Base-by-base conservation (phyloP, 1,140 invertebrate species). In the Drosophila pallidifrons region DNA sequence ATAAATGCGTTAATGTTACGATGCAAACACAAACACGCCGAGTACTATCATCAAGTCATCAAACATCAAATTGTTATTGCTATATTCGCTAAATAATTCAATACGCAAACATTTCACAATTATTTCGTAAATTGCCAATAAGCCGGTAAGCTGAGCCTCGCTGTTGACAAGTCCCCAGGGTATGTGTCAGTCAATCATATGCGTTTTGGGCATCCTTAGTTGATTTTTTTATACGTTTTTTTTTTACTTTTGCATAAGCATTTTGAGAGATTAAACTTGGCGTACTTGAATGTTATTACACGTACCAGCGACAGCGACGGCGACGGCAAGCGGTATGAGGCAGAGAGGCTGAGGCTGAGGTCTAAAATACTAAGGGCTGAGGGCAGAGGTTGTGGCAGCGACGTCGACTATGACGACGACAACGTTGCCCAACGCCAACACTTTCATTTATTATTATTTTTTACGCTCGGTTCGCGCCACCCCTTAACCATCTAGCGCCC, bases 371-470 rank as follows among this genome's bases (percentile, higher is more conserved):
- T n/a, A 16, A 16, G 20, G 55, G 5, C 16, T 28, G 41, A 58
- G 55, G 55, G 32, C 32, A 41, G 47, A 25, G 20, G 20, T 25
- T 47, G 47, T 32, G 59, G 57, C 59, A 15, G 45, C 35, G 32
- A 32, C 11, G 6, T 15, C 10, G 30, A 63, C 46, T 16, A 54
- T 49, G 35, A 30, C 43, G 35, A 46, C 59, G 41, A 55, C 61
- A 72, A 65, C 43, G 47, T 67, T 71, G 68, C 71, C 75, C 73
- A 81, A 77, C 78, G 78, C 85, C 83, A 88, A 88, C 83, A 88
- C 83, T 88, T 88, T 88, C 83, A 88, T 88, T 88, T 88, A 88
- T 89, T 88, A 88, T 88, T 89, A 87, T 89, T 88, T 88, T 87
- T 88, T 72, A 70, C 75, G 77, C 77, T 76, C 59, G 64, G 68